Percentiles rank a stretch among this genome's conserved stretches.
phyloP scores from a whole-genome alignment of 1,140 invertebrate species.

The Linepithema humile region DNA sequence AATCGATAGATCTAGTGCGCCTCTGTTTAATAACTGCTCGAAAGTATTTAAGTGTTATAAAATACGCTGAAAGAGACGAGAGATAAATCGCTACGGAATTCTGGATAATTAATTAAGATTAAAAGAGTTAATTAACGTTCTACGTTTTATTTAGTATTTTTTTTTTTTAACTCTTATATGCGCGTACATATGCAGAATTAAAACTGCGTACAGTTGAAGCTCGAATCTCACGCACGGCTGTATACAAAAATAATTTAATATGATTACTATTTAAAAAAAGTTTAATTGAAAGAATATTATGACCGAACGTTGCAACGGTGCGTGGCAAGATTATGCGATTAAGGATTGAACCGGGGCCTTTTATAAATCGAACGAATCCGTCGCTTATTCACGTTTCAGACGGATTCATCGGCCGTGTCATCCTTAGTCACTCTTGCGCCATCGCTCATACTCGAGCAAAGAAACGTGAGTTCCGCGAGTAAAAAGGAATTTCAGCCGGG shows the following conservation, averaged over 20 bases:
- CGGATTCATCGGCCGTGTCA: constrained; percentile 50
- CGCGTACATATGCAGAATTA: neutral
- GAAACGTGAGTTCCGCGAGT: constrained; percentile 35
- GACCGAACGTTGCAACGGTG: neutral
- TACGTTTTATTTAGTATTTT: neutral
- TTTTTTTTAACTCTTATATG: neutral
- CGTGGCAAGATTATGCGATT: constrained; percentile 7
- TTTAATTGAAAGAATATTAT: neutral
- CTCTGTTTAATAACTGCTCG: constrained; percentile 21
- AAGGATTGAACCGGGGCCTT: constrained; percentile 2
- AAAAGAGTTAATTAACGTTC: neutral
- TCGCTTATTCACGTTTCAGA: constrained; percentile 45
- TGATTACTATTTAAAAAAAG: neutral
- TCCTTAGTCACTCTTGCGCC: constrained; percentile 45
- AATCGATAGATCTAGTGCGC: constrained; percentile 15
- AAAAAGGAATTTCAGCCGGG: constrained; percentile 45
- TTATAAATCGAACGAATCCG: constrained; percentile 55
- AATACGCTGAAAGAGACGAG: neutral
- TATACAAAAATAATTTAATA: constrained; percentile 10
- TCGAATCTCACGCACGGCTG: neutral
- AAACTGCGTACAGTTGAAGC: neutral
- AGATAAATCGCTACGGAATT: neutral
- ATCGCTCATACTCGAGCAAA: constrained; percentile 32
- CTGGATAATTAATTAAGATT: neutral
- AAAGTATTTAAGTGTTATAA: constrained; percentile 9